phyloP scores from a whole-genome alignment of 1,140 invertebrate species.

The Maconellicoccus hirsutus region DNA sequence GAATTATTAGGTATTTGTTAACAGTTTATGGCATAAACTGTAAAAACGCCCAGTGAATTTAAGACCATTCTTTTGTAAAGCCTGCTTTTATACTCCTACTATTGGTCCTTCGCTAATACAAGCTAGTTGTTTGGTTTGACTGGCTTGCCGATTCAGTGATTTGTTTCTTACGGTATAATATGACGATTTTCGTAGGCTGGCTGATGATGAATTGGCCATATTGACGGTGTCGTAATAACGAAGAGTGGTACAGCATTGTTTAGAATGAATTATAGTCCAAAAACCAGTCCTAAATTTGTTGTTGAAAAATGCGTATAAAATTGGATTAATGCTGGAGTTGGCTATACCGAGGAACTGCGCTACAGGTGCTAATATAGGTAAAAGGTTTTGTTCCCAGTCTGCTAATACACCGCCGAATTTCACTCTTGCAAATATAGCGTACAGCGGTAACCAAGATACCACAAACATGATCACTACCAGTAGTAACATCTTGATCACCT shows the following conservation, averaged over 20 bases:
- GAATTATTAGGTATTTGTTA: background rate
- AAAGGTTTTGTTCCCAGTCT: conserved; percentile 61
- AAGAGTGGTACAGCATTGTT: conserved; percentile 67
- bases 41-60: background rate
- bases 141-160: conserved; percentile 31
- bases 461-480: conserved; percentile 90
- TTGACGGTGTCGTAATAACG: conserved; percentile 73
- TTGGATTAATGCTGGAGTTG: conserved; percentile 94
- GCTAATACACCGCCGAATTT: conserved; percentile 62
- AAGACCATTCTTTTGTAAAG: background rate
- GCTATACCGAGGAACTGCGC: conserved; percentile 93
- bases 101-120: conserved; percentile 11
- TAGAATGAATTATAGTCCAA: conserved; percentile 71
- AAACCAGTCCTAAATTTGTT: conserved; percentile 92
- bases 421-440: conserved; percentile 75
- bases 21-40: background rate
- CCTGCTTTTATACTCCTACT: background rate
- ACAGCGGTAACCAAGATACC: conserved; percentile 87
- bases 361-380: conserved; percentile 71
- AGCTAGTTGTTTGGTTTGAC: conserved; percentile 26
- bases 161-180: conserved; percentile 54
- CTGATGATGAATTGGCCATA: conserved; percentile 61
- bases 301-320: conserved; percentile 95
- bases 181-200: conserved; percentile 67
- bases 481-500: conserved; percentile 93